These are phyloP conservation scores for Sarcophaga variegata DNA, from an alignment of 2,888 invertebrate species.

Conservation along the genomic window DNA sequence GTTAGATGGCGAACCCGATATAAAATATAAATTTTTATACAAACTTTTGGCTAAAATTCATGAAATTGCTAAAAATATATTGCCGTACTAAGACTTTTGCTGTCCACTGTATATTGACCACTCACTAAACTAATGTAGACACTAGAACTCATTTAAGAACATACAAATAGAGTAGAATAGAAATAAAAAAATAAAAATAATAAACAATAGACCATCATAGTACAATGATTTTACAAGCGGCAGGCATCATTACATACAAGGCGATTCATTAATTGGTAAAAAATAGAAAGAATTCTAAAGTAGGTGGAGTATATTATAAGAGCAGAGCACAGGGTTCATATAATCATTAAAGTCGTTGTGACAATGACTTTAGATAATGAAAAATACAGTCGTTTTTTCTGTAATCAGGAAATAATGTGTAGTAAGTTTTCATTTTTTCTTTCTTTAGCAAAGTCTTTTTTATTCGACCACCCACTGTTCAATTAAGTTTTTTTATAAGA, in stretches of 20 bases:
- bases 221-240: neutral
- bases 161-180: neutral
- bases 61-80: too few species aligned
- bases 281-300: neutral
- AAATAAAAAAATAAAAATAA: neutral
- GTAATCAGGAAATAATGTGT: constrained; percentile 35
- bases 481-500: constrained; percentile 13
- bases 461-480: constrained; percentile 60
- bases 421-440: too few species aligned
- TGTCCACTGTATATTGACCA: neutral
- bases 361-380: constrained; percentile 52
- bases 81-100: too few species aligned
- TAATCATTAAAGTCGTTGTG: constrained; percentile 23
- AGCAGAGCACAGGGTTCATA: neutral
- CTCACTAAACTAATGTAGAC: neutral
- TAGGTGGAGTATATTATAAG: neutral
- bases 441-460: neutral
- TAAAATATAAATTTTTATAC: too few species aligned
- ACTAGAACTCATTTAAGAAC: neutral
- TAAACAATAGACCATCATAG: constrained; percentile 51
- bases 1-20: too few species aligned
- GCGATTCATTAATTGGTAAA: constrained; percentile 8
- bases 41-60: too few species aligned
- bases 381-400: constrained; percentile 12
- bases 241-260: neutral